Base-by-base conservation (phyloP, 2,113 vertebrate genomes). In the Psophia crepitans region DNA sequence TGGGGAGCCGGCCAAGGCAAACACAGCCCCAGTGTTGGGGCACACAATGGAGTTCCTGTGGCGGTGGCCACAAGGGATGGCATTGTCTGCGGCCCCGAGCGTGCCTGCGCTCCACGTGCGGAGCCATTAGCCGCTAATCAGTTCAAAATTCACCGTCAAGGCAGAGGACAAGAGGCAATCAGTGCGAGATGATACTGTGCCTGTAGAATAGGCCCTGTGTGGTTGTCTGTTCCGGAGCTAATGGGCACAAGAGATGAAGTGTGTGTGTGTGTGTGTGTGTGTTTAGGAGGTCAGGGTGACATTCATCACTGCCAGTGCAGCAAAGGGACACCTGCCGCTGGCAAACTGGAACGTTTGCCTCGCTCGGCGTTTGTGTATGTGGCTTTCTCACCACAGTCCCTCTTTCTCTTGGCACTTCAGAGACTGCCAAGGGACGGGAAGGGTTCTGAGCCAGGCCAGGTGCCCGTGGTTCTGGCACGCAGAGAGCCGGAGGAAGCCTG, bases 41-140 rank as follows among this genome's bases (percentile, higher is more conserved):
- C 76, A 7, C 82, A 89, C 93, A 95, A 51, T 35, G 56, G 53
- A 51, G 94, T 78, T 84, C 73, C 96, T 96, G 90, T 96, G 86
- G 85, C 12, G 1, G 70, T 3, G 4, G 64, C 82, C 80, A 97
- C 86, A 90, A 88, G 91, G 64, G 79, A 84, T 66, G 48, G 27
- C 84, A 57, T 94, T 89, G 86, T 96, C 90, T 14, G 19, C 0
- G 1, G 41, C 32, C 71, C 75, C 35, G 0, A 23, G 86, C 6
- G 35, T 37, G 89, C 27, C 91, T 22, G 46, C 8, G 86, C 86
- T 84, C 94, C 41, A 68, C 65, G 65, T 35, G 91, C 69, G 6
- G 66, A 24, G 61, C 63, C 56, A 9, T 19, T 32, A 41, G 77
- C 81, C 5, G 68, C 70, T 57, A 43, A 18, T 16, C 81, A 60